Percentiles rank a stretch among this genome's conserved stretches.
Evolutionary conservation across 2,797 vertebrate species (phyloP).

Genomic region (Cercopithecus mitis): DNA sequence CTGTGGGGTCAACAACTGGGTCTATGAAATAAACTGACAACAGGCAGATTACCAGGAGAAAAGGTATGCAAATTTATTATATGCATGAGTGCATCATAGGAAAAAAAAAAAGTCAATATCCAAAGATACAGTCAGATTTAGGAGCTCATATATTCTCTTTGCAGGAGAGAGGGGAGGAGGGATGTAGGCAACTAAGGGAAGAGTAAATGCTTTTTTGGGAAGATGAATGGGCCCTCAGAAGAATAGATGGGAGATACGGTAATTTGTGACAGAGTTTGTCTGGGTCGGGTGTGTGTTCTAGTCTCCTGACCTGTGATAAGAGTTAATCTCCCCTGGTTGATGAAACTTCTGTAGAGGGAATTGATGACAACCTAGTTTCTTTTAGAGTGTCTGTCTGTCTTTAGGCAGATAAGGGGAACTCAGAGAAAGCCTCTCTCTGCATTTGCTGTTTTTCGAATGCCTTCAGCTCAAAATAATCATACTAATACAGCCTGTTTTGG

Average conservation of each 20-base stretch:
- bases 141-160: not conserved
- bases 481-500: not conserved
- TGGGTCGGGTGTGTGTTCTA: not conserved
- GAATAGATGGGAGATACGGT: not conserved
- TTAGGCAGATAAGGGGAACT: not conserved
- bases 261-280: not conserved
- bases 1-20: not conserved
- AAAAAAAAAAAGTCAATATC: not conserved
- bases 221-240: not conserved
- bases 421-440: not conserved
- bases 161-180: not conserved
- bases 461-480: not conserved
- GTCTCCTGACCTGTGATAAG: not conserved
- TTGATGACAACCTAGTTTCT: not conserved
- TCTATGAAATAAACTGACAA: not conserved
- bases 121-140: not conserved
- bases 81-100: not conserved
- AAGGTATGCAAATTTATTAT: not conserved
- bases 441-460: not conserved
- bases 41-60: not conserved
- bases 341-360: not conserved
- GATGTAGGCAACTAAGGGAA: not conserved
- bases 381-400: not conserved
- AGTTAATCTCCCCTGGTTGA: not conserved
- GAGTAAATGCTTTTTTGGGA: not conserved